These are phyloP conservation scores for Aramus guarauna DNA, from an alignment of 2,113 vertebrate species.

Conservation along the genomic window DNA sequence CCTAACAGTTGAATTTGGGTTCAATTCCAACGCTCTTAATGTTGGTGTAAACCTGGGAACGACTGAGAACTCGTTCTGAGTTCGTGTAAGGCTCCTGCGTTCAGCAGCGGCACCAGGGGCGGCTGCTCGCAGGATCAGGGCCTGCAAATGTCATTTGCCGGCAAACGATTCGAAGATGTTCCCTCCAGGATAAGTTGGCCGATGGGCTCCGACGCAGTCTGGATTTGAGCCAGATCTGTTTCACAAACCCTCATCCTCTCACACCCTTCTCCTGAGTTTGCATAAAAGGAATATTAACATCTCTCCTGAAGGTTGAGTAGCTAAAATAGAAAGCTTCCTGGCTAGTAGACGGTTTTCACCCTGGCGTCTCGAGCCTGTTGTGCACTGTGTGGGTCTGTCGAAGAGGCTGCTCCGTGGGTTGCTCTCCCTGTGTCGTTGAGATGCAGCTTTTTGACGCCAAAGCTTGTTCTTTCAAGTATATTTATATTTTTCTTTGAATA, in stretches of 20 bases:
- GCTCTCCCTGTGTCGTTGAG: neutral
- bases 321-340: neutral
- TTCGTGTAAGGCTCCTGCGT: fast-evolving
- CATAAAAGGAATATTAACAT: neutral
- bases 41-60: neutral
- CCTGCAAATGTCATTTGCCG: conserved; percentile 18
- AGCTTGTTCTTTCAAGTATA: neutral
- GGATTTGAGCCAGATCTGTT: neutral
- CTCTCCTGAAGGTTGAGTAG: neutral
- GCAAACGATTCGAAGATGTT: neutral
- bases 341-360: neutral
- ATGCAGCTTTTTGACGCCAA: neutral
- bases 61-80: neutral
- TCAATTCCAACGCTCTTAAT: neutral
- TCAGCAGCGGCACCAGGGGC: neutral
- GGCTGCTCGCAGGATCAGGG: neutral
- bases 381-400: fast-evolving
- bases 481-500: neutral
- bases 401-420: neutral
- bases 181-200: neutral
- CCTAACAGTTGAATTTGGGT: neutral
- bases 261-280: neutral
- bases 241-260: neutral
- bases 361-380: fast-evolving
- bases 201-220: neutral